phyloP scores from a whole-genome alignment of 2,888 invertebrate species.

The Celastrina argiolus region DNA sequence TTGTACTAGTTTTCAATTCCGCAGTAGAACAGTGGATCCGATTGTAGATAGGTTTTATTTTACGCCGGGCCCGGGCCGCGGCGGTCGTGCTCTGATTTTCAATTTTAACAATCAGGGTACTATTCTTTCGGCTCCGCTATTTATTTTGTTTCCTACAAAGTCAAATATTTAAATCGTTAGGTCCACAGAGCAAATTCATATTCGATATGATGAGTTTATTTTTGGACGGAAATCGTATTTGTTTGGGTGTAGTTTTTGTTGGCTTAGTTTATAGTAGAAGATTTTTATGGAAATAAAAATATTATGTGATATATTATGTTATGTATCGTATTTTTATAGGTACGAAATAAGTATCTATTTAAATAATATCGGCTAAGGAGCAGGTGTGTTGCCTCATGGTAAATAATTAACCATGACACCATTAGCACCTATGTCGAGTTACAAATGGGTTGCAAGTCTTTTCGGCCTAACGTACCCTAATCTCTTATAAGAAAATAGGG shows the following conservation, averaged over 20 bases:
- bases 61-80: conserved; percentile 17
- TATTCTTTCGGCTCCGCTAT: conserved; percentile 14
- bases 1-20: conserved; percentile 28
- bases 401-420: no score
- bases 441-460: no score
- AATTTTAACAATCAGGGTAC: conserved; percentile 25
- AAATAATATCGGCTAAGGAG: no score
- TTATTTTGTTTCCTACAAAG: conserved; percentile 9
- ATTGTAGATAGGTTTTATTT: conserved; percentile 23
- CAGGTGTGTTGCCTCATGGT: no score
- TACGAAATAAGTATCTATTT: no score
- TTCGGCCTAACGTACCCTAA: no score
- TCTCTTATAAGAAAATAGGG: no score
- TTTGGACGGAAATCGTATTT: not conserved
- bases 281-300: not conserved
- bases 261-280: not conserved
- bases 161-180: conserved; percentile 16
- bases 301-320: not conserved
- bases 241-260: not conserved
- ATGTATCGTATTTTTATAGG: not conserved
- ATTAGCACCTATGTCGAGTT: no score
- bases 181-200: not conserved
- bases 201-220: conserved; percentile 11
- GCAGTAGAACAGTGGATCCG: conserved; percentile 25
- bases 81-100: conserved; percentile 22